Percentiles rank a stretch among this genome's conserved stretches.
Conservation (phyloP, 2,113 vertebrate genomes). For the Dipodomys ordii region DNA sequence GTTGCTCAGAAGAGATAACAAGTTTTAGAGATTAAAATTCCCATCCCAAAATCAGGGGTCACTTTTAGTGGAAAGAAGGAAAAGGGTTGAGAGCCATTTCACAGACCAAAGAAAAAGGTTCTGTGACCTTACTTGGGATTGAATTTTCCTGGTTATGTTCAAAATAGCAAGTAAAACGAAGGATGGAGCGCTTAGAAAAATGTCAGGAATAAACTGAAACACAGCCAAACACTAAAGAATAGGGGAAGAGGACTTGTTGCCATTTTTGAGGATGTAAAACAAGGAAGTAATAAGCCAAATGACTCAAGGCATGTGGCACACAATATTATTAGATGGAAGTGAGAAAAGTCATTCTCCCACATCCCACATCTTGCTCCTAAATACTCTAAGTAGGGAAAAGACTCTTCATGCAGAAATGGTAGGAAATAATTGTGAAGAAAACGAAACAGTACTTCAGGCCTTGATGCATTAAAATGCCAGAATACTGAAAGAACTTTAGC, state of each 20-base stretch:
- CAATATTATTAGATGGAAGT: neutral
- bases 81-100: neutral
- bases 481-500: neutral
- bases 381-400: neutral
- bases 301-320: neutral
- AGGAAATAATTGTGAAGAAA: neutral
- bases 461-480: neutral
- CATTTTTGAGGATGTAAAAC: neutral
- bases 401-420: neutral
- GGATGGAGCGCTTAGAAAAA: neutral
- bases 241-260: neutral
- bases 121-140: neutral
- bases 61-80: neutral
- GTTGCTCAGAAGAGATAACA: conserved; percentile 11
- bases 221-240: neutral
- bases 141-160: neutral
- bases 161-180: neutral
- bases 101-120: neutral
- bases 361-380: neutral
- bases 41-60: neutral
- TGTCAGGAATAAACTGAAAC: neutral
- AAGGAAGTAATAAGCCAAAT: neutral
- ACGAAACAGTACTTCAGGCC: neutral
- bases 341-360: neutral
- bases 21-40: conserved; percentile 1